These are phyloP conservation scores for Drosophila murphyi DNA, from an alignment of 1,140 invertebrate genomes.

Conservation along the genomic window DNA sequence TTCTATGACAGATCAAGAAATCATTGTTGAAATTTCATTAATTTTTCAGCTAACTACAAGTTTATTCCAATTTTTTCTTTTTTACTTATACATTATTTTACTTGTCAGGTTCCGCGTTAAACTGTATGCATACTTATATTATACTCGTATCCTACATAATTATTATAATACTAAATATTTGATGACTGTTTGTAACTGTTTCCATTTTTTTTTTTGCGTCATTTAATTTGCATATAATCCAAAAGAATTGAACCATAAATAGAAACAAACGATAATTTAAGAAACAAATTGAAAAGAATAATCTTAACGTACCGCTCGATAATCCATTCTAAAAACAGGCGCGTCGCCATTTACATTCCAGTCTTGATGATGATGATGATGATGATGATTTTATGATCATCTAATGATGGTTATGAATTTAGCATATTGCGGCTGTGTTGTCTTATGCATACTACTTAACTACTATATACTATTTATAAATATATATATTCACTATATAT, in stretches of 20 bases:
- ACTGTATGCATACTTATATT: conserved; percentile 55
- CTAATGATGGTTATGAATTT: conserved; percentile 68
- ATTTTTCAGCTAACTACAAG: conserved; percentile 36
- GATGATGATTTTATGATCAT: conserved; percentile 58
- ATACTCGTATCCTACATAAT: conserved; percentile 58
- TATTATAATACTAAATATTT: conserved; percentile 56
- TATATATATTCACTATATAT: conserved; percentile 64
- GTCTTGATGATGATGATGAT: conserved; percentile 67
- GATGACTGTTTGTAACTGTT: conserved; percentile 65
- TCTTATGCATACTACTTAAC: conserved; percentile 74
- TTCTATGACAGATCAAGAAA: conserved; percentile 27
- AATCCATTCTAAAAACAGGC: conserved; percentile 44
- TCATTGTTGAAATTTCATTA: conserved; percentile 33
- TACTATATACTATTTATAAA: conserved; percentile 47
- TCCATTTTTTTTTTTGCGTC: conserved; percentile 37
- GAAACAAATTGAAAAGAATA: conserved; percentile 32
- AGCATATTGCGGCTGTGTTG: conserved; percentile 82
- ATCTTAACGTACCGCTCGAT: conserved; percentile 39
- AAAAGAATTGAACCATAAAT: conserved; percentile 43
- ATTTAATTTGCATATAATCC: conserved; percentile 63
- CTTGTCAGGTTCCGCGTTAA: conserved; percentile 61
- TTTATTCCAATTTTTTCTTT: conserved; percentile 26
- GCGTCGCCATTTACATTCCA: conserved; percentile 65
- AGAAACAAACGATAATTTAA: conserved; percentile 34
- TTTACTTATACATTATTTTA: conserved; percentile 26